Conservation (phyloP, 2,113 vertebrate genomes). For the Datnioides undecimradiatus region DNA sequence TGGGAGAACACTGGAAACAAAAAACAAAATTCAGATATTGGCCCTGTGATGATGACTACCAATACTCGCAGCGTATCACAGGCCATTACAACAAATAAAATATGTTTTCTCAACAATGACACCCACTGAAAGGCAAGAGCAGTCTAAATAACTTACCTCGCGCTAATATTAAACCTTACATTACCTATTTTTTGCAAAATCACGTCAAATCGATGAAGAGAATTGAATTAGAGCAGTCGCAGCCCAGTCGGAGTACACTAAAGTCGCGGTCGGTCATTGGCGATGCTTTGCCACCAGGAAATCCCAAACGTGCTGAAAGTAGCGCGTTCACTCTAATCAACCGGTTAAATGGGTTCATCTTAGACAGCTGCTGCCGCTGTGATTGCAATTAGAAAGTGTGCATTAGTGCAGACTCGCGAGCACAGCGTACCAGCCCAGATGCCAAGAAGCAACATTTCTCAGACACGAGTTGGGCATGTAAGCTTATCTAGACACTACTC, state of each 20-base stretch:
- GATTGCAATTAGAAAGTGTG: slow-evolving; percentile 40
- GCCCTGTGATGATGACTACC: not conserved
- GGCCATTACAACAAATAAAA: not conserved
- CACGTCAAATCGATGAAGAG: not conserved
- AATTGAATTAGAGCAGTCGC: not conserved
- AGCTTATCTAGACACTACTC: not conserved
- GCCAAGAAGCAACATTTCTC: not conserved
- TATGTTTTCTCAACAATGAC: too few relatives aligned
- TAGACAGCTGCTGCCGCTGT: slow-evolving; percentile 44
- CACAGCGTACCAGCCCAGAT: not conserved
- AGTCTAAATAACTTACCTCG: not conserved
- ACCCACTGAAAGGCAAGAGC: not conserved
- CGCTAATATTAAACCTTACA: not conserved
- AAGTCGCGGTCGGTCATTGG: slow-evolving; percentile 22
- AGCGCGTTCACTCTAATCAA: slow-evolving; percentile 1
- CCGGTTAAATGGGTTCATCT: slow-evolving; percentile 27
- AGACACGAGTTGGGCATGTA: not conserved
- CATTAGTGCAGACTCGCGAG: not conserved
- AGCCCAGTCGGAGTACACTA: slow-evolving; percentile 7
- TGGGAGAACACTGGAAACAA: not conserved
- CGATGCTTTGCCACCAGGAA: slow-evolving; percentile 10
- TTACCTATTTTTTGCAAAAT: not conserved
- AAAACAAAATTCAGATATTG: not conserved
- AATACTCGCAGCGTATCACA: too few relatives aligned
- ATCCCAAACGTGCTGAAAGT: not conserved